These are phyloP conservation scores for Brachypalpus laphriformis DNA, from an alignment of 2,888 invertebrate genomes.

Conservation along the genomic window DNA sequence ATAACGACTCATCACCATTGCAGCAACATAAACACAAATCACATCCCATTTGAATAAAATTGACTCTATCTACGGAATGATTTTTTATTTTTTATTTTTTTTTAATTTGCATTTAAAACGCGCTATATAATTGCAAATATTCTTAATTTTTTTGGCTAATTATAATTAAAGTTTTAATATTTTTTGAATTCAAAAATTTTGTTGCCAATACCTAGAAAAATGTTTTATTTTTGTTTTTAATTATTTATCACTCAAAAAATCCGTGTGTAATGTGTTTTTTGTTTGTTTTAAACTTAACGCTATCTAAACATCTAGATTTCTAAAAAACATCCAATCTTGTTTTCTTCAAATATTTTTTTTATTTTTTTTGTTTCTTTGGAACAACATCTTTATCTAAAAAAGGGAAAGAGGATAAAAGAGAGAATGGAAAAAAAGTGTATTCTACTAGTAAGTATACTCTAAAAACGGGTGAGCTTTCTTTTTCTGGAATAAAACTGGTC, in stretches of 20 bases:
- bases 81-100: neutral
- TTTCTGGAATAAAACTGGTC: slow-evolving; percentile 29
- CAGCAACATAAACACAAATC: neutral
- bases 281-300: slow-evolving; percentile 18
- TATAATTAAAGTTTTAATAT: neutral
- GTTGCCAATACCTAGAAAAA: slow-evolving; percentile 42
- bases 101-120: slow-evolving; percentile 28
- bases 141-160: slow-evolving; percentile 11
- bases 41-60: slow-evolving; percentile 45
- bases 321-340: slow-evolving; percentile 15
- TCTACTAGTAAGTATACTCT: neutral
- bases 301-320: slow-evolving; percentile 44
- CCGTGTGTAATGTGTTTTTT: slow-evolving; percentile 7
- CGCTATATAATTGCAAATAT: slow-evolving; percentile 22
- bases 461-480: slow-evolving; percentile 6
- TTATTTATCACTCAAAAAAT: slow-evolving; percentile 43
- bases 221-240: slow-evolving; percentile 9
- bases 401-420: neutral
- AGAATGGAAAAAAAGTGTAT: slow-evolving; percentile 5
- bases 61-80: slow-evolving; percentile 51
- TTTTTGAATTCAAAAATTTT: slow-evolving; percentile 18
- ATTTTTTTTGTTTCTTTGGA: slow-evolving; percentile 15
- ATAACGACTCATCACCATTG: neutral
- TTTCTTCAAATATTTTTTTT: neutral
- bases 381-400: slow-evolving; percentile 23